A percentile compares a stretch with the other conserved stretches of the same genome.
Conservation (phyloP, 2,797 vertebrate genomes). For the Eutrigla gurnardus region DNA sequence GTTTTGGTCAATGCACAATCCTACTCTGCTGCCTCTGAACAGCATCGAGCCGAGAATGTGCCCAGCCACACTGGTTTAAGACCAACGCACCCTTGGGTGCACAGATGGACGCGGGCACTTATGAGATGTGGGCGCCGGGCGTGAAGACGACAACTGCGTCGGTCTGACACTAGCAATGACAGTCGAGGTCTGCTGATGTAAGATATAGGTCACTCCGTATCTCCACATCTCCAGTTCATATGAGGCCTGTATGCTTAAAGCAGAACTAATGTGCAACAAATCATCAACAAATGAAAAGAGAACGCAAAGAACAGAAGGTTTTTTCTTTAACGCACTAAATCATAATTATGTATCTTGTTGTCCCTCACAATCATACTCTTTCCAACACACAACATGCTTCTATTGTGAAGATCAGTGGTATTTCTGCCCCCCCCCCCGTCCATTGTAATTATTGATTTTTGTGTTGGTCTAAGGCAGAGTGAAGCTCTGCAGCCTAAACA, state of each 20-base stretch:
- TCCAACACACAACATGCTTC: conserved; percentile 35
- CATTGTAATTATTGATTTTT: conserved; percentile 67
- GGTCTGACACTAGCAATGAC: not conserved
- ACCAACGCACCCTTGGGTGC: too few species aligned
- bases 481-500: conserved; percentile 36
- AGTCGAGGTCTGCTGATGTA: not conserved
- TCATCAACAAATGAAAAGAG: conserved; percentile 22
- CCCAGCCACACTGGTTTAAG: too few species aligned
- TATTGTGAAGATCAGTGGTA: conserved; percentile 46
- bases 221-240: not conserved
- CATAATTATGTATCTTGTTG: conserved; percentile 18
- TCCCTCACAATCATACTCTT: conserved; percentile 16
- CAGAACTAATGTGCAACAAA: conserved; percentile 7
- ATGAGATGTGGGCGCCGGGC: not conserved
- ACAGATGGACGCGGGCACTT: not conserved
- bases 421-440: conserved; percentile 22
- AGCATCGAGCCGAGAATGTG: too few species aligned
- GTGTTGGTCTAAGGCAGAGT: conserved; percentile 47
- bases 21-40: too few species aligned
- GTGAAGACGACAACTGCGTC: not conserved
- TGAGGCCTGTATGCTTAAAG: conserved; percentile 9
- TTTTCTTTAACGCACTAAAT: conserved; percentile 37
- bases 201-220: not conserved
- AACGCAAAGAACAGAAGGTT: conserved; percentile 21
- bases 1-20: too few species aligned